Evolutionary conservation across 2,797 vertebrate genomes (phyloP).

Genomic region (Mormyrus proboscirostris): DNA sequence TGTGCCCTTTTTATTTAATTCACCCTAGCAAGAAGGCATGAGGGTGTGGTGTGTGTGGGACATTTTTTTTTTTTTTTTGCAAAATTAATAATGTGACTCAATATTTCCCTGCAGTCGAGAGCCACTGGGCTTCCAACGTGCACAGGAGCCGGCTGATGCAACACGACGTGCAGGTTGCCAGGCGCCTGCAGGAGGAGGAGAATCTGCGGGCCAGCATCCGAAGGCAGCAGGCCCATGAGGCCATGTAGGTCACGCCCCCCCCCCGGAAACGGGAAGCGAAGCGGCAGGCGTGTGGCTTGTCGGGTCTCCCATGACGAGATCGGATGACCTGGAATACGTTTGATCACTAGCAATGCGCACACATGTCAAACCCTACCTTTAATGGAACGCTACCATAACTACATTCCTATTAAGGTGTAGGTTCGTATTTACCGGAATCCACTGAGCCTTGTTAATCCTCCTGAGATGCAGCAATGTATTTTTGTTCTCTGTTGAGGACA

Average conservation of each 20-base stretch:
- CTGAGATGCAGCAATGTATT: background rate
- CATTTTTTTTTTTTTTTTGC: background rate
- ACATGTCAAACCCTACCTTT: background rate
- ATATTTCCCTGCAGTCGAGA: slow-evolving; percentile 56
- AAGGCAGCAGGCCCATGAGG: slow-evolving; percentile 56
- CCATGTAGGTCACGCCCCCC: slow-evolving; percentile 54
- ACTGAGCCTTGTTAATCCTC: background rate
- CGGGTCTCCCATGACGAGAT: background rate
- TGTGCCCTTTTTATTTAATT: background rate
- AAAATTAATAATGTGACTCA: background rate
- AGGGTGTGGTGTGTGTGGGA: background rate
- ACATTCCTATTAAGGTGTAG: background rate
- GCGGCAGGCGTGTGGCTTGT: background rate
- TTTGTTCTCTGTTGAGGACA: background rate
- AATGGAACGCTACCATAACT: background rate
- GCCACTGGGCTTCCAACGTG: slow-evolving; percentile 69
- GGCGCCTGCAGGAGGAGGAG: slow-evolving; percentile 67
- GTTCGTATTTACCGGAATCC: background rate
- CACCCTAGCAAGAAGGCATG: background rate
- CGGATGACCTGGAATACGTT: background rate
- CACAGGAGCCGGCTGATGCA: slow-evolving; percentile 67
- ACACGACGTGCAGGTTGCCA: slow-evolving; percentile 65
- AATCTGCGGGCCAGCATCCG: slow-evolving; percentile 60
- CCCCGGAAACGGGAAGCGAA: background rate
- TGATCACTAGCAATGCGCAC: background rate